Evolutionary conservation across 2,888 invertebrate genomes (phyloP).

Genomic region (Ischnus inquisitorius): DNA sequence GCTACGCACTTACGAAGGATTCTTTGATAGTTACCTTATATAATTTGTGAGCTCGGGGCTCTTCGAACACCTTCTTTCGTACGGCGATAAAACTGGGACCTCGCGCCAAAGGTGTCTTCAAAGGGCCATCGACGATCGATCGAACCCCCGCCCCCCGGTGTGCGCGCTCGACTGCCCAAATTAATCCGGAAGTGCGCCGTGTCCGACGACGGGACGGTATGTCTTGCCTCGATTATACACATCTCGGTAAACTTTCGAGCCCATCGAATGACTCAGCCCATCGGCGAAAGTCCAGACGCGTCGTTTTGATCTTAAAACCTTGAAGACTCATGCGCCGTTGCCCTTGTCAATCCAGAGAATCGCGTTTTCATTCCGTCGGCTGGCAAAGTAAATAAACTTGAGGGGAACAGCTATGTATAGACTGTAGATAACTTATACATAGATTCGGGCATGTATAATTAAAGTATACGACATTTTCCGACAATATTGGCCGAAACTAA

Average conservation of each 20-base stretch:
- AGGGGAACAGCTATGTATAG: too few species aligned
- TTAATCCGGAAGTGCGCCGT: constrained; percentile 50
- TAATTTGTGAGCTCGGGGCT: background rate
- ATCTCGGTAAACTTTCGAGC: constrained; percentile 57
- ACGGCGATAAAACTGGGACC: constrained; percentile 2
- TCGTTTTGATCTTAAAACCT: constrained; percentile 1
- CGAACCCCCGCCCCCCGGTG: constrained; percentile 33
- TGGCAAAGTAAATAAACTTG: too few species aligned
- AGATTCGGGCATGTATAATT: too few species aligned
- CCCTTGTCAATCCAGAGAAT: background rate
- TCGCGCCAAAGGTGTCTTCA: constrained; percentile 46
- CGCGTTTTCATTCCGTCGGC: too few species aligned
- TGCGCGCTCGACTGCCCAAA: constrained; percentile 44
- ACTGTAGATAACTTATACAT: too few species aligned
- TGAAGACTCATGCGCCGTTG: background rate
- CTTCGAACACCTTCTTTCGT: constrained; percentile 25
- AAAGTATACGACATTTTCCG: too few species aligned
- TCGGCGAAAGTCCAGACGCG: constrained; percentile 22
- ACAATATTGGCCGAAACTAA: too few species aligned
- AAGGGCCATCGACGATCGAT: constrained; percentile 64
- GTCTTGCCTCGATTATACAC: constrained; percentile 47
- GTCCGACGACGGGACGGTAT: constrained; percentile 9
- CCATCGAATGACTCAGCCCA: constrained; percentile 38
- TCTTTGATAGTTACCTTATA: background rate
- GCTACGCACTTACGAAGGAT: too few species aligned